Conservation (phyloP, 2,888 invertebrate genomes). For the Muscina levida region DNA sequence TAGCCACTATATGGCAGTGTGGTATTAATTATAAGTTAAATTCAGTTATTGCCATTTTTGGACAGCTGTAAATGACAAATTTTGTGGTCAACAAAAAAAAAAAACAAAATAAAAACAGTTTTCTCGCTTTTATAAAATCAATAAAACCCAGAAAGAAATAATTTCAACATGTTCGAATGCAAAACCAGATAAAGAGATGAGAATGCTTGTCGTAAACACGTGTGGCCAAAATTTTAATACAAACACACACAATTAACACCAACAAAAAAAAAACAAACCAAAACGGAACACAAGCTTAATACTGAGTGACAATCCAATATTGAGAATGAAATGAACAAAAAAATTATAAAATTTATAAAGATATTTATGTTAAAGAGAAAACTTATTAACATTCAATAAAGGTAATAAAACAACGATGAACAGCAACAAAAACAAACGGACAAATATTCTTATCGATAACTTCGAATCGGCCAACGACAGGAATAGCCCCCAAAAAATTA, state of each 20-base stretch:
- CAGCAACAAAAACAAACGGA: slow-evolving; percentile 10
- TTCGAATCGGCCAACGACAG: slow-evolving; percentile 8
- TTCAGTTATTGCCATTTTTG: slow-evolving; percentile 28
- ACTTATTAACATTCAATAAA: slow-evolving; percentile 58
- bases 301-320: slow-evolving; percentile 1
- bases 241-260: too few species aligned
- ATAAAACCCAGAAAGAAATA: slow-evolving; percentile 34
- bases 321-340: slow-evolving; percentile 8
- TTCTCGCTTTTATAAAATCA: slow-evolving; percentile 39
- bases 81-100: slow-evolving; percentile 41
- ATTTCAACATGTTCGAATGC: slow-evolving; percentile 13
- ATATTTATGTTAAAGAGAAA: slow-evolving; percentile 37
- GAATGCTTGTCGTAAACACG: slow-evolving; percentile 22
- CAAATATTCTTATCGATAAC: slow-evolving; percentile 56
- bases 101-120: slow-evolving; percentile 28
- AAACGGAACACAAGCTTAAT: slow-evolving; percentile 2
- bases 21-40: slow-evolving; percentile 29
- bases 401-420: slow-evolving; percentile 28
- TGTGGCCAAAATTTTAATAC: slow-evolving; percentile 50
- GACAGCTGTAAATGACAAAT: slow-evolving; percentile 56
- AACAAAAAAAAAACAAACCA: slow-evolving; percentile 3
- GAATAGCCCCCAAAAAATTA: slow-evolving; percentile 2
- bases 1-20: slow-evolving; percentile 1
- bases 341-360: slow-evolving; percentile 4
- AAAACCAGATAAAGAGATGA: neutral